These are phyloP conservation scores for Catostylus mosaicus DNA, from an alignment of 30 jellyfish, hydroid and myxozoan genomes.

Conservation along the genomic window DNA sequence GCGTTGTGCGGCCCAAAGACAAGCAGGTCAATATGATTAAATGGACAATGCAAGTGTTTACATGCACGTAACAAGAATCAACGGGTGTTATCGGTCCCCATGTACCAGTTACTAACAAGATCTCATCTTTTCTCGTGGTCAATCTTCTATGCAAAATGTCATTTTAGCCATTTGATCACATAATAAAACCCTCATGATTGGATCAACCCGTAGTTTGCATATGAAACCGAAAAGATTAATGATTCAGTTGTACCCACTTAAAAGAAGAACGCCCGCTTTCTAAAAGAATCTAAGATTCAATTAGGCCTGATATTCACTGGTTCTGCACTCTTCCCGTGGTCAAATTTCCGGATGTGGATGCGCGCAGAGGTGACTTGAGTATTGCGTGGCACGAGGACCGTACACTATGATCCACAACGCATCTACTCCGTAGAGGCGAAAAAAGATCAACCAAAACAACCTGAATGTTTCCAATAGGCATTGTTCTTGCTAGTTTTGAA, in stretches of 20 bases:
- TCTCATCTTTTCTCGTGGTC: background rate
- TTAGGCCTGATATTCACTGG: too few relatives aligned
- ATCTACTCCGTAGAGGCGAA: too few relatives aligned
- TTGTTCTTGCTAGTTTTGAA: too few relatives aligned
- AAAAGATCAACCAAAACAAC: too few relatives aligned
- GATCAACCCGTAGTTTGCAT: background rate
- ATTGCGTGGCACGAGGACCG: too few relatives aligned
- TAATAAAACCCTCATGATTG: background rate
- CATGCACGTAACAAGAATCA: background rate
- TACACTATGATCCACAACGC: too few relatives aligned
- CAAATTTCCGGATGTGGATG: too few relatives aligned
- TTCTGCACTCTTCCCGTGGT: too few relatives aligned
- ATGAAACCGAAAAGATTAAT: background rate
- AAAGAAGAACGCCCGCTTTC: background rate
- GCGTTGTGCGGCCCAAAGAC: background rate
- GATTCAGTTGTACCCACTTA: background rate
- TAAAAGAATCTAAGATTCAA: background rate
- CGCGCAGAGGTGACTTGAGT: too few relatives aligned
- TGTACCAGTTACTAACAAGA: conserved; percentile 15
- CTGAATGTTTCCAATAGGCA: too few relatives aligned
- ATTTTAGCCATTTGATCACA: background rate
- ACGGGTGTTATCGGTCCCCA: background rate
- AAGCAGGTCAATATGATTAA: background rate
- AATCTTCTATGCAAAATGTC: background rate
- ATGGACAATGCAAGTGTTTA: background rate